Conservation (phyloP, 2,113 vertebrate genomes). For the Thamnaconus septentrionalis region DNA sequence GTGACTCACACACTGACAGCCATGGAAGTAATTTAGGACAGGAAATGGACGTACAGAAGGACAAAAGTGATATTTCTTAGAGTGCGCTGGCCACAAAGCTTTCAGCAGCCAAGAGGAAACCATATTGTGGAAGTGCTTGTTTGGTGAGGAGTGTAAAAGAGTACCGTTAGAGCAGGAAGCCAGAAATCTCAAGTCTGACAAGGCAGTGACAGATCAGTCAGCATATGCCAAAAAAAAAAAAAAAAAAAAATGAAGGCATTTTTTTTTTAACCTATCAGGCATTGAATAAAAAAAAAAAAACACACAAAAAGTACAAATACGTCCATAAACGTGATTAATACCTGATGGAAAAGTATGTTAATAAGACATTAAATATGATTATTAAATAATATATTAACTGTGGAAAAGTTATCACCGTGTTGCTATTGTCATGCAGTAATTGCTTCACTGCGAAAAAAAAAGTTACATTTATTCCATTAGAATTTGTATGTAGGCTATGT, state of each 20-base stretch:
- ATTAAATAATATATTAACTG: too few species aligned
- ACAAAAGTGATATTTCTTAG: conserved; percentile 42
- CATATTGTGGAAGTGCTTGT: conserved; percentile 55
- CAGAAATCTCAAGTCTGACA: conserved; percentile 21
- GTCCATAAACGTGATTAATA: too few species aligned
- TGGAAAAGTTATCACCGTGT: too few species aligned
- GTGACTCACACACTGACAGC: conserved; percentile 64
- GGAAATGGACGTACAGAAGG: conserved; percentile 52
- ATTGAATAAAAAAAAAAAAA: too few species aligned
- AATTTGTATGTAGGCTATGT: too few species aligned
- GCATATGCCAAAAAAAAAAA: background rate
- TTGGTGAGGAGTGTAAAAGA: conserved; percentile 43
- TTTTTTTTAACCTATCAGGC: background rate
- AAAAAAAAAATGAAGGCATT: too few species aligned
- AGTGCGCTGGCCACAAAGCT: conserved; percentile 13
- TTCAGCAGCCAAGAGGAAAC: conserved; percentile 48
- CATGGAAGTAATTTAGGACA: conserved; percentile 58
- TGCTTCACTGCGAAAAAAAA: too few species aligned
- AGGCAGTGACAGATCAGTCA: background rate
- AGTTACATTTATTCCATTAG: too few species aligned
- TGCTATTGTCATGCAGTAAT: too few species aligned
- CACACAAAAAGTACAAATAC: too few species aligned
- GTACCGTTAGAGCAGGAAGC: conserved; percentile 5
- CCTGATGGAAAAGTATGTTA: too few species aligned
- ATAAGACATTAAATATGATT: too few species aligned